These are phyloP conservation scores for Gymnarchus niloticus DNA, from an alignment of 2,113 vertebrate genomes.

Conservation along the genomic window DNA sequence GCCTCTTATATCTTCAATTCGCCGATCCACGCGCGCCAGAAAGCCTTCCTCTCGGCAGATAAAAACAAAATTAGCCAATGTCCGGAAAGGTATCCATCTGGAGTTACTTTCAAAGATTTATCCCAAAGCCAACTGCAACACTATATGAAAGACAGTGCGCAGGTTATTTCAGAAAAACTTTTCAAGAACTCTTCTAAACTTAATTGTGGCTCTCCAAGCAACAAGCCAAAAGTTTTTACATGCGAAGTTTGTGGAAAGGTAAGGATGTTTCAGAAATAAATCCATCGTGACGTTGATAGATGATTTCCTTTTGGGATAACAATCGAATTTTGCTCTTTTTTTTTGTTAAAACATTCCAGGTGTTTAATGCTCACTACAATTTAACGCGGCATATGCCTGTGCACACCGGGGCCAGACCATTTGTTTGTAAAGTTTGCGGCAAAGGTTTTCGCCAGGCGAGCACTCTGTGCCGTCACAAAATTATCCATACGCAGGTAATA, in stretches of 20 bases:
- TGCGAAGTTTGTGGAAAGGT: constrained; percentile 98
- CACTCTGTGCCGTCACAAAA: constrained; percentile 92
- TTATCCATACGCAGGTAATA: constrained; percentile 93
- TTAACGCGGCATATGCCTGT: constrained; percentile 97
- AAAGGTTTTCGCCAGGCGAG: constrained; percentile 95
- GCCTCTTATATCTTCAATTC: constrained; percentile 89
- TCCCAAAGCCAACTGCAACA: constrained; percentile 82
- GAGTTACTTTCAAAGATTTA: constrained; percentile 80
- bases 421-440: constrained; percentile 94
- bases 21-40: constrained; percentile 73
- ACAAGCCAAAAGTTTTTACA: constrained; percentile 95
- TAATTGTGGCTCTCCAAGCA: constrained; percentile 68
- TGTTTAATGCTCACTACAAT: constrained; percentile 96
- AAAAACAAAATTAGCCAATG: constrained; percentile 71
- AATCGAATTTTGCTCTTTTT: not conserved
- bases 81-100: constrained; percentile 71
- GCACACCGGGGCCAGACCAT: constrained; percentile 92
- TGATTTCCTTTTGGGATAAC: not conserved
- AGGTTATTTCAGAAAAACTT: constrained; percentile 84
- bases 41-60: constrained; percentile 79
- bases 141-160: constrained; percentile 88
- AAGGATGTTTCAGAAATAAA: constrained; percentile 45
- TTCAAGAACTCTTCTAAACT: constrained; percentile 78
- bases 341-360: constrained; percentile 53
- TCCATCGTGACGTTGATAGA: not conserved